Evolutionary conservation across 2,888 invertebrate genomes (phyloP).

Genomic region (Temnothorax unifasciatus): DNA sequence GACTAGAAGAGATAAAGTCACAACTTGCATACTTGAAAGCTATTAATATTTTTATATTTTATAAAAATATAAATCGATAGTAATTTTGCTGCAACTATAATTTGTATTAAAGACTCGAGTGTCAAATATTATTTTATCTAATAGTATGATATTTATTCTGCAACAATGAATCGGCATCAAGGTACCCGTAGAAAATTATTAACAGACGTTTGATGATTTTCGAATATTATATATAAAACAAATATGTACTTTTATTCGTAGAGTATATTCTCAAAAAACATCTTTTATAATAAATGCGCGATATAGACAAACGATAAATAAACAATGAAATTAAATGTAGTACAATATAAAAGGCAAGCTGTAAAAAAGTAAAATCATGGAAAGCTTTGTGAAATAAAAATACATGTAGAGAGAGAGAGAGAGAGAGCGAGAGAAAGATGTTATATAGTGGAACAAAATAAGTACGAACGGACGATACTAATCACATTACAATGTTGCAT

Average conservation of each 20-base stretch:
- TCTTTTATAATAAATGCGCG: background rate
- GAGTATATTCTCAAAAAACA: background rate
- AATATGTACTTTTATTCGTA: background rate
- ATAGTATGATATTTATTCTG: background rate
- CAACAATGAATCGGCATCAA: background rate
- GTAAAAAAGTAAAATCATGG: background rate
- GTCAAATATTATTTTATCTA: background rate
- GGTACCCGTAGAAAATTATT: background rate
- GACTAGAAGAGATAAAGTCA: background rate
- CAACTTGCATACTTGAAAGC: background rate
- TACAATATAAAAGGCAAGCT: background rate
- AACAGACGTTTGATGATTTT: background rate
- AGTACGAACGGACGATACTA: background rate
- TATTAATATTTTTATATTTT: constrained; percentile 2
- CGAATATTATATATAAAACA: background rate
- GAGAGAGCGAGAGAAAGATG: background rate
- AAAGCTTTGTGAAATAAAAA: background rate
- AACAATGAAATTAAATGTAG: background rate
- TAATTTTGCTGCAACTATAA: background rate
- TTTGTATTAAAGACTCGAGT: background rate
- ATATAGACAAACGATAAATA: background rate
- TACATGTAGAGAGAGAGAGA: background rate
- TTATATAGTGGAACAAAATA: background rate
- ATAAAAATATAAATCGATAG: background rate
- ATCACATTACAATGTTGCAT: constrained; percentile 16